A percentile compares a stretch with the other conserved stretches of the same genome.
These are phyloP conservation scores for Neolamprologus sp. DNA, from an alignment of 2,113 vertebrate genomes.

Conservation along the genomic window DNA sequence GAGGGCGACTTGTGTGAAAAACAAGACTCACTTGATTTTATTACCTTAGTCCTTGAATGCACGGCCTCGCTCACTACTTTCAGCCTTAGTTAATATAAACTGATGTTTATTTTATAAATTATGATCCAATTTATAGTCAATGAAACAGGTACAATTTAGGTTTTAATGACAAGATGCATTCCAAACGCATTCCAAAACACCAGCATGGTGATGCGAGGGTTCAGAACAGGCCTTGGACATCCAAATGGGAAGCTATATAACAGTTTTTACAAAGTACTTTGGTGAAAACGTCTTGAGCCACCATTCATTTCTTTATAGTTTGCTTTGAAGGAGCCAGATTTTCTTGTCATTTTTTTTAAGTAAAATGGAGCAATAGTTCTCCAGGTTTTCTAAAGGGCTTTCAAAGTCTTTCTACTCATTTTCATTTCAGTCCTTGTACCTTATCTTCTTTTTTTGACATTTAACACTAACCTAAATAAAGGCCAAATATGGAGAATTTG, in stretches of 20 bases:
- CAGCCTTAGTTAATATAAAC: neutral
- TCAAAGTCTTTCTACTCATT: neutral
- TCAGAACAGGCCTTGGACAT: neutral
- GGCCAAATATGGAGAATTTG: neutral
- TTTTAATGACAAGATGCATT: neutral
- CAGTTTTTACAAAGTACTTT: neutral
- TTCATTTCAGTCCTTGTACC: neutral
- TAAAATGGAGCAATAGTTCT: fast-evolving
- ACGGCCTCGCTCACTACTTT: neutral
- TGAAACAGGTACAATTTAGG: neutral
- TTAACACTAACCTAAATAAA: neutral
- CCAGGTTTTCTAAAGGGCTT: neutral
- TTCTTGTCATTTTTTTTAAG: neutral
- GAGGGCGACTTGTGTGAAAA: neutral
- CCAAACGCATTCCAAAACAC: neutral
- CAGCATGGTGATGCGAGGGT: neutral
- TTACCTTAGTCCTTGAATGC: fast-evolving
- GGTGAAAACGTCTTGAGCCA: neutral
- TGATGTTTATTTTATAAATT: neutral
- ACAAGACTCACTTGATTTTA: neutral
- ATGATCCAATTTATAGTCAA: neutral
- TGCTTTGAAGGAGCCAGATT: neutral
- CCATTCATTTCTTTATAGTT: neutral
- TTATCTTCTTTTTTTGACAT: neutral
- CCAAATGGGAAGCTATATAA: neutral